Evolutionary conservation across 2,113 vertebrate species (phyloP).

Genomic region (Diadophis punctatus): DNA sequence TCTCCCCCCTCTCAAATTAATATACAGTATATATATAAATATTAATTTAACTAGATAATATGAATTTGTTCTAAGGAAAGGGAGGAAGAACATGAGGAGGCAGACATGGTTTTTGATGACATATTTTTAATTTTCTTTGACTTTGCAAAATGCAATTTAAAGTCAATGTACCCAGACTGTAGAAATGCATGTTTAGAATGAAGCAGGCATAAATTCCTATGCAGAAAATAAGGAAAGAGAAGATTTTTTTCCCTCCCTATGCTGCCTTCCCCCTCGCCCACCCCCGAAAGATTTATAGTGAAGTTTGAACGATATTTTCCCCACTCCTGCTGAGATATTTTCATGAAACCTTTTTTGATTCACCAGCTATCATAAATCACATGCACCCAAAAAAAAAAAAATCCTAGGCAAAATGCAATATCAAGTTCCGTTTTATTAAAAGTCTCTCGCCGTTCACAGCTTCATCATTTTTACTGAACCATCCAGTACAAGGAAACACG

Average conservation of each 20-base stretch:
- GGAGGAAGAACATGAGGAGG: conserved; percentile 3
- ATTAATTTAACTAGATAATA: background rate
- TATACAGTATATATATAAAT: too few relatives aligned
- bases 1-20: too few relatives aligned
- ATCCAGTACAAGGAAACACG: background rate
- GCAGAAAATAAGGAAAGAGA: conserved; percentile 8
- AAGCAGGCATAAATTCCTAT: conserved; percentile 13
- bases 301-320: conserved; percentile 39
- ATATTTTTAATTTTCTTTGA: conserved; percentile 51
- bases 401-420: conserved; percentile 42
- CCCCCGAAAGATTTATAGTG: conserved; percentile 31
- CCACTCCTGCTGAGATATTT: conserved; percentile 35
- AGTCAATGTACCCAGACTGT: conserved; percentile 35
- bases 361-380: conserved; percentile 55
- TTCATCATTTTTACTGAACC: conserved; percentile 48
- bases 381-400: conserved; percentile 31
- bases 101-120: background rate
- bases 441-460: conserved; percentile 45
- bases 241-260: background rate
- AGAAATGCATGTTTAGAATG: conserved; percentile 36
- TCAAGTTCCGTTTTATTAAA: conserved; percentile 52
- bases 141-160: conserved; percentile 58
- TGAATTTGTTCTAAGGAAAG: conserved; percentile 4
- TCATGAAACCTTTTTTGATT: conserved; percentile 43
- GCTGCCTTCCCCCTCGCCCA: background rate